Evolutionary conservation across 1,140 invertebrate species (phyloP), one percentile per base, ranked within the genome.

Genomic region (Atta colombica): DNA sequence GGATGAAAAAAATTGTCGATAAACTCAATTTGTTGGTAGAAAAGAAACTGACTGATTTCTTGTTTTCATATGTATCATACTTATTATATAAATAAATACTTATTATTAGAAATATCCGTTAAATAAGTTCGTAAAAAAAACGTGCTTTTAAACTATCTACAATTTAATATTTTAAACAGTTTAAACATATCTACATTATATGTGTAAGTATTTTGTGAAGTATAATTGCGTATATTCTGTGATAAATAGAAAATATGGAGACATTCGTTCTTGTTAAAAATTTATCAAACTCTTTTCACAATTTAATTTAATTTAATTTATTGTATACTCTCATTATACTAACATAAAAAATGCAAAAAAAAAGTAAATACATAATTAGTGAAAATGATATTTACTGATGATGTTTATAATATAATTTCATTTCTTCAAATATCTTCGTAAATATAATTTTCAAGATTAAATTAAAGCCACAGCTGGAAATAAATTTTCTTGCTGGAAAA

Each of bases 401-500:
- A 45, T 10, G 1, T 45, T 45, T 45, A 1, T 31, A 45, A 21
- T 14, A 45, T 66, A 65, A 68, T 45, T 68, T 39, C n/a, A 16
- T 68, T 1, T 45, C 1, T 68, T 39, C 0, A 3, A 3, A n/a
- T 3, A 39, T 10, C 18, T 39, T 7, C n/a, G 1, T 39, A 74
- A n/a, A 74, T 14, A 12, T 18, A 55, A 55, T 18, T 74, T 74
- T 74, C 53, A 35, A 58, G 28, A 35, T 68, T 68, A 68, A 68
- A 18, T 10, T 14, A 0, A 72, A 45, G 8, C 0, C 39, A 53
- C 49, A 51, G 45, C 6, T 53, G 16, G 53, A 53, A 72, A 4
- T 72, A 31, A 53, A 53, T 71, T 71, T 69, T 28, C 28, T 16
- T 31, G 25, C 16, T 53, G 68, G 25, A 51, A 16, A 72, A 53